Conservation (phyloP, 2,113 vertebrate species). For the Recurvirostra avosetta region DNA sequence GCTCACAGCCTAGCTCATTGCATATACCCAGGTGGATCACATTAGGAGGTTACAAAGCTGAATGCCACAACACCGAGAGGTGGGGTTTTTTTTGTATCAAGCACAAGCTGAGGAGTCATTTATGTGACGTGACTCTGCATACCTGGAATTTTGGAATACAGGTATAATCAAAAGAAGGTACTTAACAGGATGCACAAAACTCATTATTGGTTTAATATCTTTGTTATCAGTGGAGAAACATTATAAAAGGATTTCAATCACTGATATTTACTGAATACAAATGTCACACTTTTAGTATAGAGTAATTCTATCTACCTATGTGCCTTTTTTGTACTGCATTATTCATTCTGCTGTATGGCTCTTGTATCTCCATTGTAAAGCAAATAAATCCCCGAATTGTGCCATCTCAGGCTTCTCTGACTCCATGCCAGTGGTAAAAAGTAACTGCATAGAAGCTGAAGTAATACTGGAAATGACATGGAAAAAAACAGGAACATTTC, state of each 20-base stretch:
- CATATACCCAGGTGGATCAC: rapidly evolving
- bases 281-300: neutral
- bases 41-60: neutral
- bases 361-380: neutral
- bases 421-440: neutral
- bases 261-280: neutral
- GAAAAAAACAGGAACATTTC: neutral
- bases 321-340: neutral
- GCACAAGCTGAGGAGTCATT: neutral
- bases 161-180: neutral
- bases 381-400: neutral
- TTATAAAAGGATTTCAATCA: neutral
- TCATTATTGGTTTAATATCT: neutral
- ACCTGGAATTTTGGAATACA: neutral
- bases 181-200: neutral
- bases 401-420: neutral
- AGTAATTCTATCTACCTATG: neutral
- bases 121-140: neutral
- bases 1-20: neutral
- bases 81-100: neutral
- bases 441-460: neutral
- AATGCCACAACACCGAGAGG: neutral
- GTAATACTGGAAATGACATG: neutral
- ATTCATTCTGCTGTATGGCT: neutral
- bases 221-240: neutral